Conservation (phyloP, 2,888 invertebrate genomes). For the Drosophila algonquin region DNA sequence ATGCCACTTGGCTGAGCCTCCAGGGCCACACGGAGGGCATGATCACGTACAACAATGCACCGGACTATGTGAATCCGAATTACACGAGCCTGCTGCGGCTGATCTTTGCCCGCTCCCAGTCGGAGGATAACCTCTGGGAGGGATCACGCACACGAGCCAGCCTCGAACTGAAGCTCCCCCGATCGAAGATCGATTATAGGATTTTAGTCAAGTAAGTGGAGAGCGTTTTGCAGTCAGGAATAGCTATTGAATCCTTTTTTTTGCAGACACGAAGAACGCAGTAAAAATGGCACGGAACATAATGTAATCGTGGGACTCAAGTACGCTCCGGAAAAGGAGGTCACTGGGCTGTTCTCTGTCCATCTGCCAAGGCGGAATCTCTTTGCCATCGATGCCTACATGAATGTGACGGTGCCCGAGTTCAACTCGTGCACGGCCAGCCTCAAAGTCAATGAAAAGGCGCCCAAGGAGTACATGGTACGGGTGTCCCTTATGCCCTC, state of each 20-base stretch:
- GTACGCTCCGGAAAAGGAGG: constrained; percentile 87
- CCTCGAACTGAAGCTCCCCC: constrained; percentile 87
- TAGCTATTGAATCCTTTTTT: fast-evolving
- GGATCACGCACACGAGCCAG: constrained; percentile 86
- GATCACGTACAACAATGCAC: constrained; percentile 89
- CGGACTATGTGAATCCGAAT: constrained; percentile 85
- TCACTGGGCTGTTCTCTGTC: constrained; percentile 86
- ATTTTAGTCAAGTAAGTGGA: constrained; percentile 84
- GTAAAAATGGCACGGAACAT: constrained; percentile 85
- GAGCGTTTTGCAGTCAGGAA: fast-evolving
- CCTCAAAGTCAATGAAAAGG: constrained; percentile 88
- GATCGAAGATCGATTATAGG: constrained; percentile 88
- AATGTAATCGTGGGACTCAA: constrained; percentile 85
- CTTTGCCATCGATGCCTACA: constrained; percentile 88
- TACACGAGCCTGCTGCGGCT: constrained; percentile 87
- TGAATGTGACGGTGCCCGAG: constrained; percentile 90
- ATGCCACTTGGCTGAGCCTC: constrained; percentile 88
- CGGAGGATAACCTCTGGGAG: constrained; percentile 86
- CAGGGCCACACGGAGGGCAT: constrained; percentile 89
- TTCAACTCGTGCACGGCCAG: constrained; percentile 89
- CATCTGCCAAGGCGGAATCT: constrained; percentile 88
- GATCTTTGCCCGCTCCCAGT: constrained; percentile 86
- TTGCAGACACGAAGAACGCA: constrained; percentile 82
- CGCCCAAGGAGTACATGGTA: constrained; percentile 89
- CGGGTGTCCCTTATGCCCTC: constrained; percentile 32